Conservation (phyloP, 2,113 vertebrate genomes). For the Chloropsis cyanopogon region DNA sequence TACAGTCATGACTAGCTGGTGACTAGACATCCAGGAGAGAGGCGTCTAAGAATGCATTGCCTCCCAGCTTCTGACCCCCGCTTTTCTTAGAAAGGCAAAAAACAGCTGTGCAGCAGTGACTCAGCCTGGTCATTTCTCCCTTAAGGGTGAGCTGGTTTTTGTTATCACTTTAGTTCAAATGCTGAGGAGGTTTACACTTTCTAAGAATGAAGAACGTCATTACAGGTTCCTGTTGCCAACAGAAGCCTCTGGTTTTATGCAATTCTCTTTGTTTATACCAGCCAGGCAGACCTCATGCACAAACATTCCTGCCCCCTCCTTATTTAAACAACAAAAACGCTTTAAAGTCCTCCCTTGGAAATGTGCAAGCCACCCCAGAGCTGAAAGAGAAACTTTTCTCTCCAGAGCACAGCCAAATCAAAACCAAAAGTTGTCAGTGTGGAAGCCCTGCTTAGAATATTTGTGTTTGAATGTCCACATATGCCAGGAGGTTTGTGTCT, state of each 20-base stretch:
- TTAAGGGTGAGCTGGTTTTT: not conserved
- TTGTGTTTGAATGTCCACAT: not conserved
- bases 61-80: not conserved
- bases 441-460: not conserved
- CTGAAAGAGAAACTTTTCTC: not conserved
- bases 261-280: not conserved
- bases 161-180: not conserved
- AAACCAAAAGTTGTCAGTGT: not conserved
- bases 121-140: not conserved
- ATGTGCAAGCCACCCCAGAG: not conserved
- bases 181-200: not conserved
- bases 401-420: not conserved
- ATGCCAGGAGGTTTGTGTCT: not conserved
- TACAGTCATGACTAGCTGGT: not conserved
- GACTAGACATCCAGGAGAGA: not conserved
- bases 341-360: not conserved
- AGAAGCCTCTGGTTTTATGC: not conserved
- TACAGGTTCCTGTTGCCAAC: not conserved
- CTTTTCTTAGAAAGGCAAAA: not conserved
- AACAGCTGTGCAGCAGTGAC: not conserved
- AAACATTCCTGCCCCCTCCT: accelerated
- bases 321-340: not conserved
- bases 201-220: not conserved
- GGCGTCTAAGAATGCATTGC: not conserved
- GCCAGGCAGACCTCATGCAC: not conserved